Evolutionary conservation across 2,888 invertebrate species (phyloP).

Genomic region (Thysanoteuthis rhombus): DNA sequence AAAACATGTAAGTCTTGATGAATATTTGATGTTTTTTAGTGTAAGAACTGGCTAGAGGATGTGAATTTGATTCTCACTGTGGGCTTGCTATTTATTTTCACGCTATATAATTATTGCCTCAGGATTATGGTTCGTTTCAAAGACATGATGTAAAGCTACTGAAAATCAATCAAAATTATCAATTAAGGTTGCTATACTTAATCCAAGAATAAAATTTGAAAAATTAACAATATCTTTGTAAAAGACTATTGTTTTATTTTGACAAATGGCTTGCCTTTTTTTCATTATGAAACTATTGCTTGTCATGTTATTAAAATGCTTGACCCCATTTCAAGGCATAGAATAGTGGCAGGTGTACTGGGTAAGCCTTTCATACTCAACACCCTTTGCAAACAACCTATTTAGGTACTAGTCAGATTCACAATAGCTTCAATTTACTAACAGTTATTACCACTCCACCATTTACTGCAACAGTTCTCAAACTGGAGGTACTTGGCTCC

Average conservation of each 20-base stretch:
- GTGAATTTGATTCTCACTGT: too few relatives aligned
- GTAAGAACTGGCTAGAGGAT: too few relatives aligned
- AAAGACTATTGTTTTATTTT: background rate
- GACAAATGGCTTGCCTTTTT: background rate
- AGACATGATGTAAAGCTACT: too few relatives aligned
- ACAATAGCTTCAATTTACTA: background rate
- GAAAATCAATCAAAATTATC: too few relatives aligned
- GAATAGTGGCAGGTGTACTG: too few relatives aligned
- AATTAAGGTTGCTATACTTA: too few relatives aligned
- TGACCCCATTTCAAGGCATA: background rate
- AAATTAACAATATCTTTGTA: too few relatives aligned
- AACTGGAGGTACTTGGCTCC: too few relatives aligned
- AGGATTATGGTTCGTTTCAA: too few relatives aligned
- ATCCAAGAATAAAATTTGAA: too few relatives aligned
- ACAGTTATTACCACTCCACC: background rate
- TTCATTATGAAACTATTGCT: background rate
- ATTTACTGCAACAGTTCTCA: background rate
- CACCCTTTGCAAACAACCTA: background rate
- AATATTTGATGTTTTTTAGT: background rate
- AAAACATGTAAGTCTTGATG: background rate
- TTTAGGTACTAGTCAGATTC: background rate
- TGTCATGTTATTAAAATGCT: background rate
- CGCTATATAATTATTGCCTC: too few relatives aligned
- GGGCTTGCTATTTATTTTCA: too few relatives aligned
- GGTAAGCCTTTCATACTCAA: background rate